These are phyloP conservation scores for Alectoris magna DNA, from an alignment of 2,797 vertebrate species.

Conservation along the genomic window DNA sequence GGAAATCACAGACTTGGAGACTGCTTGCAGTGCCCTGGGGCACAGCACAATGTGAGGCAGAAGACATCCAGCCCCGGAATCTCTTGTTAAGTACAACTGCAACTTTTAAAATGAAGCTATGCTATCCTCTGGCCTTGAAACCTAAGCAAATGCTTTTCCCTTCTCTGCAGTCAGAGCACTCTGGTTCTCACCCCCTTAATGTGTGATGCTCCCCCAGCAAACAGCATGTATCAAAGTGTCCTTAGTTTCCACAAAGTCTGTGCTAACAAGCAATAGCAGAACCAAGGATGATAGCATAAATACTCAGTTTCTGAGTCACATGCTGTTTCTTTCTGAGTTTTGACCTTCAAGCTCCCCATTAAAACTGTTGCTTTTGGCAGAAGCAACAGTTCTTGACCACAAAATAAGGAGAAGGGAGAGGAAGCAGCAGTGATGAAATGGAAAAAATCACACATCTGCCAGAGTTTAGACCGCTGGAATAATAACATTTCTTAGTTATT, in stretches of 20 bases:
- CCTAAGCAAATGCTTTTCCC: background rate
- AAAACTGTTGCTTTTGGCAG: slow-evolving; percentile 68
- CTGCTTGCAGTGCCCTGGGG: background rate
- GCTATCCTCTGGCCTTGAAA: background rate
- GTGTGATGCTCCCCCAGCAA: background rate
- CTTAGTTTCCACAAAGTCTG: background rate
- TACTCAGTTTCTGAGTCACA: background rate
- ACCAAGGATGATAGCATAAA: background rate
- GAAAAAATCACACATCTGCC: slow-evolving; percentile 62
- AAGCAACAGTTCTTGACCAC: slow-evolving; percentile 46
- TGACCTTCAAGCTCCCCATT: slow-evolving; percentile 60
- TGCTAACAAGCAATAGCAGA: background rate
- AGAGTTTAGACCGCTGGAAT: slow-evolving; percentile 39
- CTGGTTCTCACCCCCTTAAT: background rate
- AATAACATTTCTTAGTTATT: slow-evolving; percentile 57
- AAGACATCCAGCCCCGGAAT: background rate
- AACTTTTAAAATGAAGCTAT: background rate
- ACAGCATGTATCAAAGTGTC: background rate
- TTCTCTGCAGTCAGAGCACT: background rate
- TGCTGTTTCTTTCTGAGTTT: background rate
- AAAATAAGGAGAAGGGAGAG: slow-evolving; percentile 7
- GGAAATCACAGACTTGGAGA: background rate
- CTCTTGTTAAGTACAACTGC: background rate
- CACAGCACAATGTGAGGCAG: background rate
- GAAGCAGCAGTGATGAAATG: slow-evolving; percentile 29